Base-by-base conservation (phyloP, 2,888 invertebrate species). In the Erebia epiphron region DNA sequence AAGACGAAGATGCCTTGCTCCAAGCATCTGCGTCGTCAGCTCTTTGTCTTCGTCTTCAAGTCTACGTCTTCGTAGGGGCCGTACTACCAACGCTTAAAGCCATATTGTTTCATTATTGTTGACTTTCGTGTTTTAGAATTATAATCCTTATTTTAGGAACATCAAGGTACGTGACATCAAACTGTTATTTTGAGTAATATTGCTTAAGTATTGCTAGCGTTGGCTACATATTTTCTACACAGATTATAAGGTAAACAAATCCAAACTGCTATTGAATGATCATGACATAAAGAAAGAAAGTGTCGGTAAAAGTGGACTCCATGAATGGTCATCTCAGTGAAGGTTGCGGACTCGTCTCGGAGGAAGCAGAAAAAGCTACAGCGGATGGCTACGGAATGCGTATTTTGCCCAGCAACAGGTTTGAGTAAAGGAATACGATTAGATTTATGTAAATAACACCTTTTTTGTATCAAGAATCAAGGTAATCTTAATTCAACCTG, bases 331-430 rank as follows among this genome's bases (percentile, higher is more conserved):
- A 73, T 73, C 58, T 26, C 43, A 21, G 58, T 49, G 50, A 67
- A 67, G 67, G 67, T 70, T 77, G 75, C 73, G 76, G 66, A 73
- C 73, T 74, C 65, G 73, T 68, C 68, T 64, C 67, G 58, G 68
- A 79, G 89, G 87, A 89, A 87, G 79, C 80, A 83, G 83, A 90
- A 89, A 87, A 89, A 89, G 80, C 71, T 73, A 64, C 75, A 73
- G 82, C 86, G 89, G 87, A 86, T 79, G 82, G 70, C 69, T 7
- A 63, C 75, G 72, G 73, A 67, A 71, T 71, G 73, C 70, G 57
- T 66, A 66, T 67, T 68, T 26, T 26, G 14, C 26, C 50, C 63
- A 58, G 13, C 54, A 61, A 71, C 50, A 35, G 43, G 63, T 62
- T 67, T 67, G 63, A 58, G 58, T 71, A 50, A 49, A 35, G 52